Evolutionary conservation across 2,113 vertebrate species (phyloP).

Genomic region (Cyprinodon variegatus): DNA sequence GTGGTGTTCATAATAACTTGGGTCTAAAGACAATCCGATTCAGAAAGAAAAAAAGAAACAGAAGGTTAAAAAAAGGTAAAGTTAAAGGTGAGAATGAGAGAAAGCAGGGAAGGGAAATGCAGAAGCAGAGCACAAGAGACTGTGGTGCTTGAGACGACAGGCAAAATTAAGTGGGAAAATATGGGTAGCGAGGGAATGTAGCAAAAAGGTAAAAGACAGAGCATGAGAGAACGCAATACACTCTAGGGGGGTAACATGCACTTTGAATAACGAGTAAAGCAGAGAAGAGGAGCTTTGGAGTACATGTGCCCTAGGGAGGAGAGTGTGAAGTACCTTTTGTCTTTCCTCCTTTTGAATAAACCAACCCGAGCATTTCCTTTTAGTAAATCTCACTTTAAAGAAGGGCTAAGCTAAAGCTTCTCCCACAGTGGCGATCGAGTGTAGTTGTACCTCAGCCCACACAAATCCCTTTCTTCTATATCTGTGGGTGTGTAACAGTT

Average conservation of each 20-base stretch:
- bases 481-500: constrained; percentile 63
- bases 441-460: constrained; percentile 68
- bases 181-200: constrained; percentile 20
- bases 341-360: constrained; percentile 71
- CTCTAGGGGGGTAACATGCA: constrained; percentile 45
- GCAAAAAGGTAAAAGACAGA: constrained; percentile 31
- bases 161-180: constrained; percentile 42
- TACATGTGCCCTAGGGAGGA: constrained; percentile 70
- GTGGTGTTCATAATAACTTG: constrained; percentile 49
- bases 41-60: constrained; percentile 5
- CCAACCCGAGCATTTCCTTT: constrained; percentile 69
- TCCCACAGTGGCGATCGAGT: constrained; percentile 60
- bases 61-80: constrained; percentile 26
- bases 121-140: constrained; percentile 15
- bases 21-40: constrained; percentile 26
- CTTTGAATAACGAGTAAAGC: constrained; percentile 65
- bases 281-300: constrained; percentile 63
- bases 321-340: constrained; percentile 73
- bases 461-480: constrained; percentile 67
- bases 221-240: constrained; percentile 40
- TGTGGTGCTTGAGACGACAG: constrained; percentile 16
- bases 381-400: constrained; percentile 73
- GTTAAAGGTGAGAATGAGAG: constrained; percentile 23
- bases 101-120: constrained; percentile 7
- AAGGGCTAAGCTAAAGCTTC: constrained; percentile 71